Percentiles rank a stretch among this genome's conserved stretches.
phyloP scores from a whole-genome alignment of 2,797 vertebrate genomes.

The Eulemur mongoz region DNA sequence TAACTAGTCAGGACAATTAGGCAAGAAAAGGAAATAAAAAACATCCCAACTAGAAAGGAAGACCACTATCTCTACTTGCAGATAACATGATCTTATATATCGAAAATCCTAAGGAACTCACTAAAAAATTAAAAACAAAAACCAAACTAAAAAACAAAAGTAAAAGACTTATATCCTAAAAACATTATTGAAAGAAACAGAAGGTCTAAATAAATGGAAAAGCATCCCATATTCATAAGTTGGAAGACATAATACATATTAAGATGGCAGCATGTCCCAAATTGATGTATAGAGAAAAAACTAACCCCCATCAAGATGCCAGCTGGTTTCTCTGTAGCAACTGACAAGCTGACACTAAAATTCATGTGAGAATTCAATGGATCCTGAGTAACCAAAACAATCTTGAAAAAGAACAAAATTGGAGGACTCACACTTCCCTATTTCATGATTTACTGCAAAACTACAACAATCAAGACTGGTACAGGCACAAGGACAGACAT shows the following conservation, averaged over 20 bases:
- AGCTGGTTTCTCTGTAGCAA: background rate
- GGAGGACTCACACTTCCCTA: background rate
- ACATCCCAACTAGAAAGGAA: background rate
- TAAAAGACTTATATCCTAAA: background rate
- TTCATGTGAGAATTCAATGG: background rate
- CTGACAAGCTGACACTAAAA: background rate
- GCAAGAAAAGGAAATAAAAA: background rate
- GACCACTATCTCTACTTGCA: background rate
- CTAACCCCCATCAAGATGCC: background rate
- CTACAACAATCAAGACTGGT: background rate
- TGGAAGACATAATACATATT: background rate
- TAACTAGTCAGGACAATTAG: background rate
- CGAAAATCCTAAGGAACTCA: background rate
- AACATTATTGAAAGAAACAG: background rate
- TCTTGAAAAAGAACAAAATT: background rate
- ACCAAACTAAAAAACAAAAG: background rate
- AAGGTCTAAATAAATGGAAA: slow-evolving; percentile 4
- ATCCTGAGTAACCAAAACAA: background rate
- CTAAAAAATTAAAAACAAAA: background rate
- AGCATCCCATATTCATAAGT: background rate
- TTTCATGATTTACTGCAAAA: background rate
- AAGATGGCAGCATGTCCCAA: background rate
- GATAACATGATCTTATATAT: background rate
- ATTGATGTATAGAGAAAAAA: background rate
- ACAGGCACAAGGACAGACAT: background rate